Evolutionary conservation across 2,888 invertebrate species (phyloP).

Genomic region (Drosophila hamatofila): DNA sequence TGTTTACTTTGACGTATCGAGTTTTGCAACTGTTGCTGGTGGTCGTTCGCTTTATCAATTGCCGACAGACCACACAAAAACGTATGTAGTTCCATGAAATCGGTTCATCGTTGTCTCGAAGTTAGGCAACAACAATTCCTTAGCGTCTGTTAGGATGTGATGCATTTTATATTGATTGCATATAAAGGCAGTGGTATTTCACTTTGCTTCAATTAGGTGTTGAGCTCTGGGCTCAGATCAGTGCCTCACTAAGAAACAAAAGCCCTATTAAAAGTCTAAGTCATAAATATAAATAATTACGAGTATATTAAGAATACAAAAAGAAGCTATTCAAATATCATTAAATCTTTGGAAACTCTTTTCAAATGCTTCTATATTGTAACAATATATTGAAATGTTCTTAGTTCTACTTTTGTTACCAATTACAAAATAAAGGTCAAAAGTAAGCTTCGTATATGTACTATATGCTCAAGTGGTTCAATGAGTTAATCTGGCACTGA

Average conservation of each 20-base stretch:
- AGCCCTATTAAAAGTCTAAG: no score
- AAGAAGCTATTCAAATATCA: no score
- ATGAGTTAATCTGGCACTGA: background rate
- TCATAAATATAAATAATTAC: no score
- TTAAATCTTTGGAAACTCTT: no score
- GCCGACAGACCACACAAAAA: slow-evolving; percentile 73
- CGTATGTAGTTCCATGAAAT: slow-evolving; percentile 28
- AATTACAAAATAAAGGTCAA: no score
- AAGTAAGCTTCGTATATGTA: no score
- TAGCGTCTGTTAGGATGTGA: background rate
- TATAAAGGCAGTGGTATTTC: background rate
- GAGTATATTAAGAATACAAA: no score
- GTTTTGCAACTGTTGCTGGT: slow-evolving; percentile 65
- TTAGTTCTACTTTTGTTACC: no score
- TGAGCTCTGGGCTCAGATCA: background rate
- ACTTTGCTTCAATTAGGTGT: background rate
- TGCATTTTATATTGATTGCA: background rate
- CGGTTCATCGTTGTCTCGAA: background rate
- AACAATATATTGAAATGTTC: no score
- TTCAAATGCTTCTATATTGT: no score
- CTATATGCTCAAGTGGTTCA: no score
- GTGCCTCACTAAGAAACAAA: background rate
- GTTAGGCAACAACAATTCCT: background rate
- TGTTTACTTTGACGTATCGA: slow-evolving; percentile 58
- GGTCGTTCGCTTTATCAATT: slow-evolving; percentile 60